These are phyloP conservation scores for Microplitis deprimator DNA, from an alignment of 2,888 invertebrate genomes.

Conservation along the genomic window DNA sequence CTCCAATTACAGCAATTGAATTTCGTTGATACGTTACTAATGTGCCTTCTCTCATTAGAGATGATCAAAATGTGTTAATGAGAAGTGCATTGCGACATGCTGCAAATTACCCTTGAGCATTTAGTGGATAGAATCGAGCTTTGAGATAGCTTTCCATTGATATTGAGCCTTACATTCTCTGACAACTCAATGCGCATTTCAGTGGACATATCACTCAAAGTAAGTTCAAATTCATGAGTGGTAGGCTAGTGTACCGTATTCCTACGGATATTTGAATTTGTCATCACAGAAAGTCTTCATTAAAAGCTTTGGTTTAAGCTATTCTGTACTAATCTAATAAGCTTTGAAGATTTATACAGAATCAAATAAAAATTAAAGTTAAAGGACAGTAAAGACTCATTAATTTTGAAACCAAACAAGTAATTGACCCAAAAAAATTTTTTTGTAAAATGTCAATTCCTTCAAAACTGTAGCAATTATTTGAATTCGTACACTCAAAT, in stretches of 20 bases:
- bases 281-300: no score
- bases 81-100: constrained; percentile 15
- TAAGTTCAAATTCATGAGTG: constrained; percentile 12
- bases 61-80: constrained; percentile 19
- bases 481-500: no score
- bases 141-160: constrained; percentile 26
- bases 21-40: constrained; percentile 6
- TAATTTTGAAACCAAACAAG: no score
- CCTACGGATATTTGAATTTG: no score
- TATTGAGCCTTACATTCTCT: constrained; percentile 34
- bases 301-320: no score
- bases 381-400: no score
- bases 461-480: no score
- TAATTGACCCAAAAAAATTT: no score
- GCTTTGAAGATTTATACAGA: no score
- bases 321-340: no score
- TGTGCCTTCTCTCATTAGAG: constrained; percentile 18
- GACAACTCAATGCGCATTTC: constrained; percentile 26
- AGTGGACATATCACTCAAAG: constrained; percentile 21
- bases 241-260: constrained; percentile 18
- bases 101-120: constrained; percentile 15
- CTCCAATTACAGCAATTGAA: constrained; percentile 5
- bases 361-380: no score
- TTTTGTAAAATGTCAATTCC: no score
- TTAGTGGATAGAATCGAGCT: constrained; percentile 2